These are phyloP conservation scores for Sebastes cheni DNA, from an alignment of 2,797 vertebrate species.

Conservation along the genomic window DNA sequence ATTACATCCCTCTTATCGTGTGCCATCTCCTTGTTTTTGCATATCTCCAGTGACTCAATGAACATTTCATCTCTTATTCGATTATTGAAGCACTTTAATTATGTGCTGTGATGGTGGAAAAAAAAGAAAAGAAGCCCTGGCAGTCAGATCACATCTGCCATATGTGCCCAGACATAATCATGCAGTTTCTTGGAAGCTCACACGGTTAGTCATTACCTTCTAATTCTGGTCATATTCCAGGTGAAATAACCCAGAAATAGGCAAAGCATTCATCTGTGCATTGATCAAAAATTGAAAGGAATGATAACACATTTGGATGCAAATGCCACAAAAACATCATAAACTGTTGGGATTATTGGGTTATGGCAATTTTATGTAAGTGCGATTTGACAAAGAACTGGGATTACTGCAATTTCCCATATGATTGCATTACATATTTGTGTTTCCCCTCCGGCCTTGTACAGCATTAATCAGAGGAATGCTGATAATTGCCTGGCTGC, in stretches of 20 bases:
- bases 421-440: not conserved
- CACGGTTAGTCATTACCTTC: constrained; percentile 34
- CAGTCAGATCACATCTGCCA: constrained; percentile 56
- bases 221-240: constrained; percentile 28
- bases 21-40: not conserved
- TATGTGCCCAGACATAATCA: constrained; percentile 51
- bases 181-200: constrained; percentile 45
- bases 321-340: not conserved
- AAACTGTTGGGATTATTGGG: not conserved
- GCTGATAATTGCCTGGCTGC: constrained; percentile 57
- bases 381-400: not conserved
- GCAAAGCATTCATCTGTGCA: not conserved
- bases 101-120: constrained; percentile 10
- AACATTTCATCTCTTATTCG: not conserved
- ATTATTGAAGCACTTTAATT: constrained; percentile 8
- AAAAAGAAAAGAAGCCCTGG: constrained; percentile 27
- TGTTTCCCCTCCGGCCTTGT: constrained; percentile 6
- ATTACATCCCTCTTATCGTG: not conserved
- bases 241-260: constrained; percentile 33
- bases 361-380: not conserved
- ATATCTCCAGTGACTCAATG: not conserved
- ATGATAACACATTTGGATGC: not conserved
- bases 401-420: not conserved
- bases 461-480: constrained; percentile 52
- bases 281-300: not conserved